Base-by-base conservation (phyloP, 2,797 vertebrate genomes). In the Pyrrhura leucotis region DNA sequence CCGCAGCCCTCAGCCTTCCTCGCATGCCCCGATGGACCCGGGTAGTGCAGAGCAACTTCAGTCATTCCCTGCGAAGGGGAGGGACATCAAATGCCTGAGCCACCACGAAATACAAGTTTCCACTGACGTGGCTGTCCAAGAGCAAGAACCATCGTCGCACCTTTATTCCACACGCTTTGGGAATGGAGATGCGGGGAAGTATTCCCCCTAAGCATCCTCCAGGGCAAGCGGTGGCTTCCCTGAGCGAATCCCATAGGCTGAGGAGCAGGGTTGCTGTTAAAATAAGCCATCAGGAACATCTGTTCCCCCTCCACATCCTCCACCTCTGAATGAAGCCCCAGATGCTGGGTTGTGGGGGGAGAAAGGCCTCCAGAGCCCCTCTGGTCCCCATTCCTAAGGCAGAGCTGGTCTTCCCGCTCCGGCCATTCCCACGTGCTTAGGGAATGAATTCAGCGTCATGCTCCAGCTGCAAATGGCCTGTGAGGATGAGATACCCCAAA, bases 241-340 rank as follows among this genome's bases (percentile, higher is more conserved):
- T 5, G 50, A 73, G 86, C 69, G 53, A 63, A 80, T 82, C 54
- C 3, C 33, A 56, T 14, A 69, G 75, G 72, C 33, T 0, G 3
- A 68, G 62, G 40, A 71, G 59, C 10, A 39, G 5, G 76, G 91
- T 78, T 89, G 69, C 71, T 94, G 77, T 19, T 88, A 74, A 94
- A 94, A 73, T 29, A 85, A 91, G 78, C 19, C 72, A 20, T 47
- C 31, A 1, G 58, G 65, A 95, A 94, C 93, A 95, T 94, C 95
- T 95, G 89, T 7, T 95, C 71, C 33, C 92, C 81, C 33, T 92
- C 68, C 56, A 25, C 89, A 39, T 78, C 84, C 90, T 31, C 69
- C 6, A 3, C 89, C 91, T 96, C 90, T 92, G 95, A 94, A 94
- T 89, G 95, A 90, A 94, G 89, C 63, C 89, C 61, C 67, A 25